Conservation (phyloP, 2,888 invertebrate genomes). For the Scaeva pyrastri region DNA sequence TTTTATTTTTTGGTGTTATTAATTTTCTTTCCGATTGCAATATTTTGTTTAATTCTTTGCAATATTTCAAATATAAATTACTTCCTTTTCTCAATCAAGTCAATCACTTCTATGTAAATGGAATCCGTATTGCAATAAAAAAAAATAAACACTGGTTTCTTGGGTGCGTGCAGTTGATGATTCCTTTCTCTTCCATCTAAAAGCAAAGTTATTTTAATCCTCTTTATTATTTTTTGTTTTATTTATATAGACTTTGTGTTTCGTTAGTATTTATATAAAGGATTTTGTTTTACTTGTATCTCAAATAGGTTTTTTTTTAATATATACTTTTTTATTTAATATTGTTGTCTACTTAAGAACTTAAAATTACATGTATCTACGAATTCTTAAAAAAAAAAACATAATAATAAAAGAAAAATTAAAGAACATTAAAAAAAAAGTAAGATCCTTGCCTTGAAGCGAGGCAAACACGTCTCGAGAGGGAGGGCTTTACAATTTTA, state of each 20-base stretch:
- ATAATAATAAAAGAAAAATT: constrained; percentile 28
- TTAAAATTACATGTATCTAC: constrained; percentile 75
- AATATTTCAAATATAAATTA: background rate
- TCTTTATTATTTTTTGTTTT: constrained; percentile 44
- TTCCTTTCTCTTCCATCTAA: constrained; percentile 49
- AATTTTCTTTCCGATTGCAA: background rate
- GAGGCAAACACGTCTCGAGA: constrained; percentile 69
- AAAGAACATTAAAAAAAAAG: constrained; percentile 39
- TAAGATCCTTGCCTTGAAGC: constrained; percentile 67
- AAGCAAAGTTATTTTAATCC: constrained; percentile 67
- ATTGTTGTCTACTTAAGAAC: constrained; percentile 73
- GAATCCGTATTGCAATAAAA: background rate
- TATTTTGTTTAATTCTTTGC: background rate
- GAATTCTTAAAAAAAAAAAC: constrained; percentile 71
- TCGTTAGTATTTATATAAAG: constrained; percentile 74
- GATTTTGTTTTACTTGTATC: constrained; percentile 67
- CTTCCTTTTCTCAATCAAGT: constrained; percentile 36
- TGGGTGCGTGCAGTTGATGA: constrained; percentile 34
- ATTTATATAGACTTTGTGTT: constrained; percentile 65
- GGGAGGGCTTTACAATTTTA: constrained; percentile 63
- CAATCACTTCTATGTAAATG: background rate
- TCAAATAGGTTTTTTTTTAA: constrained; percentile 64
- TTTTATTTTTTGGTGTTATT: too few relatives aligned
- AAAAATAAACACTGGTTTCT: background rate
- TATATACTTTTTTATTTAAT: constrained; percentile 61